phyloP scores from a whole-genome alignment of 2,888 invertebrate species.

The Hydrotaea diabolus region DNA sequence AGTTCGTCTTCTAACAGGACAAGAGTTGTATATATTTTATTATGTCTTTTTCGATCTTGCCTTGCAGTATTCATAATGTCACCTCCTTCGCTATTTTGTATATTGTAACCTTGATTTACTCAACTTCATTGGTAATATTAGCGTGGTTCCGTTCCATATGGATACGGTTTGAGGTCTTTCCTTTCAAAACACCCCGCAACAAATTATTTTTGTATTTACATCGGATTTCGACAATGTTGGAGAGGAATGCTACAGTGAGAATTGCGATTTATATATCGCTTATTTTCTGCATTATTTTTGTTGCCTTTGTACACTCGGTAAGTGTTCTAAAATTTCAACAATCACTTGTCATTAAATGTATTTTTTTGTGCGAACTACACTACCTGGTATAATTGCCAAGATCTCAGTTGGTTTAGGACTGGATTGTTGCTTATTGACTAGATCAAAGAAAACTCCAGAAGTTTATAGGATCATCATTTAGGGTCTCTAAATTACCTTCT shows the following conservation, averaged over 20 bases:
- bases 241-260: background rate
- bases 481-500: no score
- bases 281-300: slow-evolving; percentile 82
- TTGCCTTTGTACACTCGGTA: slow-evolving; percentile 85
- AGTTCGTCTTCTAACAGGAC: slow-evolving; percentile 56
- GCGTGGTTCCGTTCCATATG: slow-evolving; percentile 88
- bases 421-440: no score
- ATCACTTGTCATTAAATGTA: no score
- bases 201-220: background rate
- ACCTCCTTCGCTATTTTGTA: background rate
- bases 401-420: no score
- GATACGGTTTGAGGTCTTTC: slow-evolving; percentile 80
- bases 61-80: slow-evolving; percentile 18
- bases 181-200: slow-evolving; percentile 81
- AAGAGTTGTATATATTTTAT: background rate
- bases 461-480: no score
- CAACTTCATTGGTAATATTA: background rate
- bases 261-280: slow-evolving; percentile 39
- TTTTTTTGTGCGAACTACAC: no score
- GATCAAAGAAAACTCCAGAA: no score
- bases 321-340: no score
- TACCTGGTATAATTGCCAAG: no score
- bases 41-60: background rate
- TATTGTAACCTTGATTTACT: background rate
- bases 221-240: background rate